Base-by-base conservation (phyloP, 2,113 vertebrate species). In the Atherinomorus stipes region DNA sequence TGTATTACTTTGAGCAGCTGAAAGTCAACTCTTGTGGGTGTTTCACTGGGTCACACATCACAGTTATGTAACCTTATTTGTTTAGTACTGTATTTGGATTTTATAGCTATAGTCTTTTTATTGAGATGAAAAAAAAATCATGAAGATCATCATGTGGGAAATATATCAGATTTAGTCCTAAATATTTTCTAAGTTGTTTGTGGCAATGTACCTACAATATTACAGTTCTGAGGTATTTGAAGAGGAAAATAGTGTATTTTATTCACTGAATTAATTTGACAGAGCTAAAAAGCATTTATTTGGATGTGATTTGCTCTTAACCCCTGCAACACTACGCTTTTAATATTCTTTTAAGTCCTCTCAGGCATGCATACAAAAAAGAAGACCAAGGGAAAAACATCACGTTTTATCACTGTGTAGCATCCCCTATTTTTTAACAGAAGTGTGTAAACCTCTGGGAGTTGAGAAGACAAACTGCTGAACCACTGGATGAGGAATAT, bases 21-120 rank as follows among this genome's bases (percentile, higher is more conserved):
- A 64, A 67, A 78, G 64, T 76, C 25, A 38, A 53, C n/a, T 37
- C 60, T 52, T 21, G 83, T 78, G 83, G 68, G 78, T 51, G 80
- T 84, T 77, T 79, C 25, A 66, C 34, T 73, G 60, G 79, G 80
- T 85, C 75, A 79, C 66, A 81, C 72, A 56, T 71, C 47, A 2
- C 47, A 12, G 74, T 84, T 81, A 77, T 9, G 72, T 51, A 82
- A 82, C 54, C 1, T 42, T 76, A 63, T 74, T 73, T 68, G 34
- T 71, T 57, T 64, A 21, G 53, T 25, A 18, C 49, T 69, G 38
- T 23, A 11, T 72, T 69, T 75, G 31, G 54, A 68, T 64, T 76
- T 56, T 38, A 64, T 59, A 1, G 6, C 12, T 42, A 70, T 18
- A 25, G 26, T 45, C 19, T 19, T 57, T 71, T 71, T 60, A 61